Conservation (phyloP, 2,797 vertebrate species). For the Prunella strophiata region DNA sequence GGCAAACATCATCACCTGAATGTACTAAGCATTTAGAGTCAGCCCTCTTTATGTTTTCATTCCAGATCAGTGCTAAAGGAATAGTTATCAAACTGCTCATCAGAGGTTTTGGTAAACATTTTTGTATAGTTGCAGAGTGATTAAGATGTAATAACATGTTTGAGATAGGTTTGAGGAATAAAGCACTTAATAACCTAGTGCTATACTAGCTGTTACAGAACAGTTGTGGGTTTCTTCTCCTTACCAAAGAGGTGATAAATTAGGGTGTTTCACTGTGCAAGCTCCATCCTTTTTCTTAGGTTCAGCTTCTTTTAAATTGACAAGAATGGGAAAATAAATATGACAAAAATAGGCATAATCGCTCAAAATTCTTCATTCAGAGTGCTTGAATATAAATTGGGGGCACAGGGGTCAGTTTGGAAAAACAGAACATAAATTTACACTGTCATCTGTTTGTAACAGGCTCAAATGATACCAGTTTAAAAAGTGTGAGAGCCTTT, state of each 20-base stretch:
- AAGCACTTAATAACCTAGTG: background rate
- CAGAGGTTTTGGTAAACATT: background rate
- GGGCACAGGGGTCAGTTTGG: background rate
- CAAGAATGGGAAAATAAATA: background rate
- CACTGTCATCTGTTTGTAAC: background rate
- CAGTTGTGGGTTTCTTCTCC: background rate
- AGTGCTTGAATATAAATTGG: background rate
- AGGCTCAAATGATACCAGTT: background rate
- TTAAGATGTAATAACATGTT: background rate
- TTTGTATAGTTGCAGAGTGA: background rate
- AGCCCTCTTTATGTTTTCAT: background rate
- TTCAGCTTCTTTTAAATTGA: background rate
- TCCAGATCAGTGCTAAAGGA: background rate
- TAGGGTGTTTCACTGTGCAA: background rate
- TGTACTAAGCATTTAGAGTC: background rate
- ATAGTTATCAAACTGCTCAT: background rate
- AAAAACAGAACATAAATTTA: background rate
- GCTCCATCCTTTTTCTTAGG: background rate
- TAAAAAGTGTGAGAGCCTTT: background rate
- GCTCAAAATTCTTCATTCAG: background rate
- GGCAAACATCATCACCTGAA: background rate
- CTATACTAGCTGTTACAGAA: background rate
- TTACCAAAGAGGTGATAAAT: background rate
- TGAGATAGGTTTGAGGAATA: background rate
- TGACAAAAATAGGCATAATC: background rate